Base-by-base conservation (phyloP, 2,113 vertebrate genomes). In the Alosa alosa region DNA sequence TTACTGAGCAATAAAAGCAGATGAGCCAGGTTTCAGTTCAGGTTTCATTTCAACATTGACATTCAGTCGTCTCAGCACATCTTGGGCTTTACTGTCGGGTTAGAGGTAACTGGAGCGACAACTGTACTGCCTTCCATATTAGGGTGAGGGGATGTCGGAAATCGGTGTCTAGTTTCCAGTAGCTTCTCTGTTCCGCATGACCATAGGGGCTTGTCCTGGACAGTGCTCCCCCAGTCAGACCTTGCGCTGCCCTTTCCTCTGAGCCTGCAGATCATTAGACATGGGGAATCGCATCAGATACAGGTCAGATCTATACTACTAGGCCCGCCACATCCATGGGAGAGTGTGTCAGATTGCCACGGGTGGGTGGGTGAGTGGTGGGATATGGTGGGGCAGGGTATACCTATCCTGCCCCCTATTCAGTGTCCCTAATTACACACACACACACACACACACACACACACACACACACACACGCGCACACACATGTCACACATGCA, bases 391-490 rank as follows among this genome's bases (percentile, higher is more conserved):
- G 72, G 31, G 36, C 72, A 17, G 25, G 25, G 31, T 44, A 18
- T 39, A 78, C n/a, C 64, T 13, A 10, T 31, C 25, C 55, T 39
- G 31, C 13, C 25, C 72, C 31, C 36, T 39, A 13, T 39, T 72
- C 72, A 36, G 13, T 72, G 72, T 82, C 72, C 49, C 49, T 55
- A 44, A 82, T 87, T 72, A 72, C 64, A 31, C 64, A 72, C 64
- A 36, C 64, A 36, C 8, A 85, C 46, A 85, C 85, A 47, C 82
- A 84, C 17, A 82, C 64, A 86, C 50, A 82, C 47, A 81, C 86
- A n/a, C n/a, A 82, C 84, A 81, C 55, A 81, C n/a, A 86, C 86
- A 84, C 75, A 55, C 57, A n/a, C 68, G 25, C 78, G 49, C 83
- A 20, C 84, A 39, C 15, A 57, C 25, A 57, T 22, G 47, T 52